These are phyloP conservation scores for Scolopax bukidnonensis DNA, from an alignment of 2,797 vertebrate species.

Conservation along the genomic window DNA sequence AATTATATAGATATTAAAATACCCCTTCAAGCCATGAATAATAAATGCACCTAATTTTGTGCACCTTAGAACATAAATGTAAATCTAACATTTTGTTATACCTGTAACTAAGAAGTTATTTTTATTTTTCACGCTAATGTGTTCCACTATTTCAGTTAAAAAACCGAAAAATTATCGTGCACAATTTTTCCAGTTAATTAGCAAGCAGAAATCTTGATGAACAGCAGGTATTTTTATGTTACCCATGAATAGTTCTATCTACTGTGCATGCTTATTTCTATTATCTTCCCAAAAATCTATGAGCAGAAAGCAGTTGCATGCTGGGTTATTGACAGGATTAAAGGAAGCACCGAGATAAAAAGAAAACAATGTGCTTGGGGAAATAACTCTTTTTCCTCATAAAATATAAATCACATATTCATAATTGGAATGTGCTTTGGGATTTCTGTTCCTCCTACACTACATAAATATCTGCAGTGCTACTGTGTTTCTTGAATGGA, in stretches of 20 bases:
- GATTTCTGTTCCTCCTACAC: background rate
- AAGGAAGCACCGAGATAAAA: conserved; percentile 35
- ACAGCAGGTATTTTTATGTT: conserved; percentile 36
- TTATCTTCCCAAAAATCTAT: conserved; percentile 27
- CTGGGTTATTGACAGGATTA: conserved; percentile 50
- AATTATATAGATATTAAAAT: background rate
- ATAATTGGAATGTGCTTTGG: conserved; percentile 29
- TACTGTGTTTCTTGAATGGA: background rate
- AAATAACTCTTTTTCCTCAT: background rate
- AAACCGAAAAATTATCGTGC: background rate
- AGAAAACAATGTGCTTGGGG: background rate
- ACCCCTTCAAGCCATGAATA: background rate
- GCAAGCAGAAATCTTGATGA: background rate
- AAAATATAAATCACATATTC: background rate
- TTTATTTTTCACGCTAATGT: conserved; percentile 5
- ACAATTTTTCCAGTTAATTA: conserved; percentile 18
- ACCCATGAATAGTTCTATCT: background rate
- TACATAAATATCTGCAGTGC: background rate
- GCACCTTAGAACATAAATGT: background rate
- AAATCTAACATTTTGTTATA: background rate
- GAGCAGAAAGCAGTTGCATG: conserved; percentile 18
- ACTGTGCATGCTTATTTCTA: background rate
- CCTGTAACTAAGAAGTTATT: background rate
- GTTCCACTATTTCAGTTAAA: background rate
- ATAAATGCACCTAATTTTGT: background rate